Evolutionary conservation across 2,888 invertebrate species (phyloP).

Genomic region (Pristionchus exspectatus): DNA sequence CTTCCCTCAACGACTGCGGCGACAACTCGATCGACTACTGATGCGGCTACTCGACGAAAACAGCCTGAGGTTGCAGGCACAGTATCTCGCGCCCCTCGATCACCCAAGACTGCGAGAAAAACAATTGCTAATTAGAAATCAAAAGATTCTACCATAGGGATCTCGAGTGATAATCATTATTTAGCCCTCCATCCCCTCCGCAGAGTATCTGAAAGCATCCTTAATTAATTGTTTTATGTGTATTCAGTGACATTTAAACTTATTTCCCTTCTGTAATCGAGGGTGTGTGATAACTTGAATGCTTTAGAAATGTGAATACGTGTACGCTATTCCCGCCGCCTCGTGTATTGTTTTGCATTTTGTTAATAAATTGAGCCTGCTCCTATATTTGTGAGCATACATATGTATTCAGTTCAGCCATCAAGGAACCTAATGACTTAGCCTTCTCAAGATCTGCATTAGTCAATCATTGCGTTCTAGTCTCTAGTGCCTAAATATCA

Average conservation of each 20-base stretch:
- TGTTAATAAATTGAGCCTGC: slow-evolving; percentile 26
- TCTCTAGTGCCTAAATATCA: neutral
- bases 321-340: slow-evolving; percentile 17
- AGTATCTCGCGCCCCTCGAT: slow-evolving; percentile 50
- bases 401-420: neutral
- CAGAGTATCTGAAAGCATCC: neutral
- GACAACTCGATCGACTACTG: neutral
- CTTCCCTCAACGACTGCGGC: neutral
- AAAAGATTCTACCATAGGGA: too few species aligned
- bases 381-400: neutral
- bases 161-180: neutral
- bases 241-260: neutral
- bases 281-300: neutral
- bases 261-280: neutral
- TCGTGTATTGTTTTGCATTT: slow-evolving; percentile 45
- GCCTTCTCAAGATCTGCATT: neutral
- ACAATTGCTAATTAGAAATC: slow-evolving; percentile 47
- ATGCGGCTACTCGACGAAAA: slow-evolving; percentile 37
- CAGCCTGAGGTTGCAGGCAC: slow-evolving; percentile 48
- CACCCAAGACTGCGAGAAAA: slow-evolving; percentile 57
- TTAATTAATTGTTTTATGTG: neutral
- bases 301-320: slow-evolving; percentile 18
- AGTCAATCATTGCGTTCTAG: neutral
- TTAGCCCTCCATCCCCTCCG: neutral
- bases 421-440: neutral